These are phyloP conservation scores for Carcinoscorpius rotundicauda DNA, from an alignment of 1,140 invertebrate species.

Conservation along the genomic window DNA sequence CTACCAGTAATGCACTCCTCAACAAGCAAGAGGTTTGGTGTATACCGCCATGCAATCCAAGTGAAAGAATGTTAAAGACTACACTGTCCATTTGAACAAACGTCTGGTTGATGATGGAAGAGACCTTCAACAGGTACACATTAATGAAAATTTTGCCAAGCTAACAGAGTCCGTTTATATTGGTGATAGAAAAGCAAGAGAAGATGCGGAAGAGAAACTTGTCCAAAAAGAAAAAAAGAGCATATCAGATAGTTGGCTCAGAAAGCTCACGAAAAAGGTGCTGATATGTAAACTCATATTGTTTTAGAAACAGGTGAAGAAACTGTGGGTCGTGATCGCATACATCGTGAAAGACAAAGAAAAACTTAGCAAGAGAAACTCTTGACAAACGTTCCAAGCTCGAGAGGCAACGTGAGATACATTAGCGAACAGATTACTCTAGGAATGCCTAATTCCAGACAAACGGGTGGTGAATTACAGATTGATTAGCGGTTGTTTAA, in stretches of 20 bases:
- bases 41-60: conserved; percentile 99
- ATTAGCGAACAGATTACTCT: conserved; percentile 97
- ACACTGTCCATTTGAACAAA: conserved; percentile 97
- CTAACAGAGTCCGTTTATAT: conserved; percentile 94
- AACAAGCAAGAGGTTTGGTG: conserved; percentile 97
- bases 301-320: conserved; percentile 41
- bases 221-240: conserved; percentile 96
- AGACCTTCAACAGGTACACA: conserved; percentile 90
- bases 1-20: conserved; percentile 95
- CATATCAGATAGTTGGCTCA: conserved; percentile 84
- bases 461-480: conserved; percentile 53
- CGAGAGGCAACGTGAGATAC: conserved; percentile 86
- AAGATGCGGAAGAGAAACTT: conserved; percentile 91
- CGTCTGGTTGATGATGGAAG: conserved; percentile 92
- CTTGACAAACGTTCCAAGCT: conserved; percentile 85
- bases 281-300: conserved; percentile 49
- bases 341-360: conserved; percentile 79
- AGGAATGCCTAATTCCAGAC: conserved; percentile 75
- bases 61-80: conserved; percentile 98
- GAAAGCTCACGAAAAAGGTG: conserved; percentile 86
- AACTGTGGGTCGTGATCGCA: conserved; percentile 71
- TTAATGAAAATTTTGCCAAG: conserved; percentile 99
- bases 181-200: conserved; percentile 83
- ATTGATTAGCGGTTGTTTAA: conserved; percentile 96
- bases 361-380: conserved; percentile 81